Conservation (phyloP, 2,797 vertebrate genomes). For the Chlorospingus semifuscus region DNA sequence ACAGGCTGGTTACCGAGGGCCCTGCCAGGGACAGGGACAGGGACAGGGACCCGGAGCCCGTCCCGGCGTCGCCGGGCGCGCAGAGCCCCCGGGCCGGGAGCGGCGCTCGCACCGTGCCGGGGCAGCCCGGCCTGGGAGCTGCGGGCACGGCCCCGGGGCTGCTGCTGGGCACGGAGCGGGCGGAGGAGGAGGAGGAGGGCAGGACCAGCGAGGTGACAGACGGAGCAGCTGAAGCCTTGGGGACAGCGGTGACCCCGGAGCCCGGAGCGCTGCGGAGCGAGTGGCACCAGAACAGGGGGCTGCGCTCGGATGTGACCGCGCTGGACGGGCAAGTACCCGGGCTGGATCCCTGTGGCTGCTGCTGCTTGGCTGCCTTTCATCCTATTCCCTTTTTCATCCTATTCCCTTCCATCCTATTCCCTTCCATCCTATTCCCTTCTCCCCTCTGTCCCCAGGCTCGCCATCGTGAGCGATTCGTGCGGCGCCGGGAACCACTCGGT, state of each 20-base stretch:
- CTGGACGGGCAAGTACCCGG: slow-evolving; percentile 34
- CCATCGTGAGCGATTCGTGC: slow-evolving; percentile 74
- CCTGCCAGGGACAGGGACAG: too few relatives aligned
- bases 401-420: too few relatives aligned
- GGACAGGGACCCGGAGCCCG: too few relatives aligned
- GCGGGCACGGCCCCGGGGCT: neutral
- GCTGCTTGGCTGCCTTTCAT: neutral
- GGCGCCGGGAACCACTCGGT: slow-evolving; percentile 77
- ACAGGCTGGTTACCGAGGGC: neutral
- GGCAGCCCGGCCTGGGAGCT: neutral
- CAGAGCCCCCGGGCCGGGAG: fast-evolving
- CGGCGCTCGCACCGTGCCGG: fast-evolving
- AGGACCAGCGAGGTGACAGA: neutral
- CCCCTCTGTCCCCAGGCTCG: slow-evolving; percentile 46
- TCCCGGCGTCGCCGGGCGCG: neutral
- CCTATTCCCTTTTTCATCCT: neutral
- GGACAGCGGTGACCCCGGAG: neutral
- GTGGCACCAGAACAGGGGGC: neutral
- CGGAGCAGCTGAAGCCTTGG: neutral
- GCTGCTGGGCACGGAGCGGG: neutral
- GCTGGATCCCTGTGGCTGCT: fast-evolving
- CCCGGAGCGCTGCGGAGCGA: neutral
- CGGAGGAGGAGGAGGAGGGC: neutral
- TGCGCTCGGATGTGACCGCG: neutral
- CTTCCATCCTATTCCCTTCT: too few relatives aligned